Base-by-base conservation (phyloP, 2,888 invertebrate species). In the Acrocyrtus sp. region DNA sequence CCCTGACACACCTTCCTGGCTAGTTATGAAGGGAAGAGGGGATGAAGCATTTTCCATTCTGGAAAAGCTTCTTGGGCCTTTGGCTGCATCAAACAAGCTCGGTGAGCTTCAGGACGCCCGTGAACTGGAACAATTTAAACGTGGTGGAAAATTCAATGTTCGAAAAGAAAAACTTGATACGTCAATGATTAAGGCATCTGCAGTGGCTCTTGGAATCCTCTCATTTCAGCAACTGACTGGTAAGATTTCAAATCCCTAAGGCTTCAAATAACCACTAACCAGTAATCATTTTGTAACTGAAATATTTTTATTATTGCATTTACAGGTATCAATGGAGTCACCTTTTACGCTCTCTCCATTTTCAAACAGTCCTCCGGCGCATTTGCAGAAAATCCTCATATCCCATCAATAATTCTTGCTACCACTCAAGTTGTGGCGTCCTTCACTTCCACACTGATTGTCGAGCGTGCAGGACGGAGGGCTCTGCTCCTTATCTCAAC, bases 251-350 rank as follows among this genome's bases (percentile, higher is more conserved):
- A 34, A 34, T 34, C 34, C 12, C 34, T 51, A 15, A 24, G 4
- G 24, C 51, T 29, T 22, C 24, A 51, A 22, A 22, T 47, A 48
- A 15, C 17, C 12, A 48, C 15, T 51, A 19, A n/a, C n/a, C n/a
- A n/a, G n/a, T n/a, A n/a, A n/a, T n/a, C n/a, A n/a, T n/a, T n/a
- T n/a, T n/a, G n/a, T n/a, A 34, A 34, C 34, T 34, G 34, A n/a
- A n/a, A n/a, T n/a, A n/a, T 34, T 34, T 34, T 34, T 34, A 34
- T 34, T 60, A 17, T 41, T 10, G 24, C 53, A 3, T 47, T 34
- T 24, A 19, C 15, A 75, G 80, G 80, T 57, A 78, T 80, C 17
- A 80, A 80, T 24, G 80, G 78, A 21, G 74, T 80, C 5, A 78
- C 78, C 3, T 80, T 80, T 34, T 80, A 78, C 60, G 74, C 77